Percentiles rank a stretch among this genome's conserved stretches.
phyloP scores from a whole-genome alignment of 1,140 invertebrate species.

The Monomorium pharaonis region DNA sequence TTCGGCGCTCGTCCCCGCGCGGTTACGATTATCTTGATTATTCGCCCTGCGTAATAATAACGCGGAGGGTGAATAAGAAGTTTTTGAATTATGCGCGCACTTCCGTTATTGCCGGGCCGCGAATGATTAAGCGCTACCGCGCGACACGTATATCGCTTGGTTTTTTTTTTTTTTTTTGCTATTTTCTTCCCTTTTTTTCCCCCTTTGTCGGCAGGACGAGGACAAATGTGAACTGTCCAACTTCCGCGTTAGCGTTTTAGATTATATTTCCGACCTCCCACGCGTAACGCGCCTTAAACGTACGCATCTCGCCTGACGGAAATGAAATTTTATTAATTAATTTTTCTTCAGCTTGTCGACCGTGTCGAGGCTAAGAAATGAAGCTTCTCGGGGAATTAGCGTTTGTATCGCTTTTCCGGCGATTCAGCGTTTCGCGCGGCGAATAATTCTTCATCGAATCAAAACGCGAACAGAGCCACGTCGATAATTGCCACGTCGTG shows the following conservation, averaged over 20 bases:
- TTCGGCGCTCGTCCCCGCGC: background rate
- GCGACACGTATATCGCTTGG: background rate
- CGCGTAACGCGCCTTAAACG: background rate
- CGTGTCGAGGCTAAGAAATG: background rate
- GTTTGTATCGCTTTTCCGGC: background rate
- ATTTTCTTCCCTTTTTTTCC: too few relatives aligned
- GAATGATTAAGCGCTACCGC: slow-evolving; percentile 3
- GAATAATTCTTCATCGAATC: slow-evolving; percentile 6
- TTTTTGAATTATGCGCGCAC: slow-evolving; percentile 35
- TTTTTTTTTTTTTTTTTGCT: slow-evolving; percentile 5
- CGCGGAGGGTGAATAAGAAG: slow-evolving; percentile 32
- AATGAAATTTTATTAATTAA: background rate
- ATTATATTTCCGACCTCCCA: background rate
- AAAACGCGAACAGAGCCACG: background rate
- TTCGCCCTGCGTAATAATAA: slow-evolving; percentile 36
- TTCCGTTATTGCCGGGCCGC: slow-evolving; percentile 34
- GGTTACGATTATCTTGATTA: slow-evolving; percentile 35
- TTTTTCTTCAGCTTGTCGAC: background rate
- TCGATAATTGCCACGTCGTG: slow-evolving; percentile 2
- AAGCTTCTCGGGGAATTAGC: background rate
- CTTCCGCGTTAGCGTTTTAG: slow-evolving; percentile 13
- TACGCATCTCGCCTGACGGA: background rate
- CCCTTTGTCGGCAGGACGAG: background rate
- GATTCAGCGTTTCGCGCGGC: too few relatives aligned
- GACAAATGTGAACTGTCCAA: slow-evolving; percentile 1